A percentile compares a stretch with the other conserved stretches of the same genome.
phyloP scores from a whole-genome alignment of 2,797 vertebrate genomes.

The Sebastes elongatus region DNA sequence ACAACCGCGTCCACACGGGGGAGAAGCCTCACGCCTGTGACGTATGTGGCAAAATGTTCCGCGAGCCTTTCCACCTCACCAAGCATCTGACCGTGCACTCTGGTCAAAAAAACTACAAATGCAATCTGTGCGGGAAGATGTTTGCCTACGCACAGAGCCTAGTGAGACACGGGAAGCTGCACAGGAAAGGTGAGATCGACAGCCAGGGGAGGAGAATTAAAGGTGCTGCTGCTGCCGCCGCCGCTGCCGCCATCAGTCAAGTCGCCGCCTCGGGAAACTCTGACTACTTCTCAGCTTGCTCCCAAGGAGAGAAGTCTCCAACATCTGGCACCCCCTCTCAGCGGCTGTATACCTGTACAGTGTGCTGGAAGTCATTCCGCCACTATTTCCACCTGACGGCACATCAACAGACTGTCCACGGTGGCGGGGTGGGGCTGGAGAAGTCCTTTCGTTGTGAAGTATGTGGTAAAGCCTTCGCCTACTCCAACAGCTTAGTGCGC shows the following conservation, averaged over 20 bases:
- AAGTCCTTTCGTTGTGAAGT: slow-evolving; percentile 90
- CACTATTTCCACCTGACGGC: slow-evolving; percentile 90
- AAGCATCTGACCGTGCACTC: slow-evolving; percentile 96
- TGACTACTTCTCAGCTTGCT: slow-evolving; percentile 81
- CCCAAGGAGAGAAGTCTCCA: slow-evolving; percentile 82
- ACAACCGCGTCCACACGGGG: slow-evolving; percentile 92
- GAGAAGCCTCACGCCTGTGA: slow-evolving; percentile 94
- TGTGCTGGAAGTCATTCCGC: slow-evolving; percentile 93
- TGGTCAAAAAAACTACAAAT: slow-evolving; percentile 93
- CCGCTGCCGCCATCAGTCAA: slow-evolving; percentile 58
- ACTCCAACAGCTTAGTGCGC: slow-evolving; percentile 91
- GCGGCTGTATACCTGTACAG: slow-evolving; percentile 88
- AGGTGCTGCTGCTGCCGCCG: slow-evolving; percentile 47
- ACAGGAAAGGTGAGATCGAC: slow-evolving; percentile 83
- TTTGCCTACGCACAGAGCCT: slow-evolving; percentile 96
- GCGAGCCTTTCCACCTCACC: slow-evolving; percentile 94
- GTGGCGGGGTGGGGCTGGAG: slow-evolving; percentile 83
- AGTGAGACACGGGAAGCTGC: slow-evolving; percentile 91
- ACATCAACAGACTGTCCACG: slow-evolving; percentile 91
- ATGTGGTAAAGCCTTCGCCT: slow-evolving; percentile 91
- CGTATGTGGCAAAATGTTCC: slow-evolving; percentile 92
- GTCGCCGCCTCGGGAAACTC: slow-evolving; percentile 69
- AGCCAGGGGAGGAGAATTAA: slow-evolving; percentile 74
- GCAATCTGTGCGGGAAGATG: slow-evolving; percentile 91
- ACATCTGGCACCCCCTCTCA: slow-evolving; percentile 81